Conservation (phyloP, 2,797 vertebrate species). For the Podarcis siculus region DNA sequence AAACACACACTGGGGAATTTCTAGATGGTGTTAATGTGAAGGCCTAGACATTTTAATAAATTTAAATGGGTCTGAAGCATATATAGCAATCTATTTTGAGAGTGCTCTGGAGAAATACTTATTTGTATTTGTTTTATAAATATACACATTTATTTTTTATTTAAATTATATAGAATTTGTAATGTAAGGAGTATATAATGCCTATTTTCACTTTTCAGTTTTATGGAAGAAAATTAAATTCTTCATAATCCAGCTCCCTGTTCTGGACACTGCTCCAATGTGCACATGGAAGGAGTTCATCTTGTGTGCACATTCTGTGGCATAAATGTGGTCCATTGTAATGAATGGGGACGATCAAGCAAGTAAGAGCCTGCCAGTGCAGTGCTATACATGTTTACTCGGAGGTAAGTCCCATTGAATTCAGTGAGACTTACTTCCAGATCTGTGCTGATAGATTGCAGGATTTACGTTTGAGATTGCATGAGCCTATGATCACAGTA, state of each 20-base stretch:
- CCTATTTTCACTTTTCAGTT: constrained; percentile 78
- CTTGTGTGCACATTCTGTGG: not conserved
- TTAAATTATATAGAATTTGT: constrained; percentile 79
- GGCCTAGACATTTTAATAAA: constrained; percentile 58
- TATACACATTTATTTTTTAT: constrained; percentile 84
- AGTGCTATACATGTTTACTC: not conserved
- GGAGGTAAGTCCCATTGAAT: not conserved
- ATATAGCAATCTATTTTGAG: constrained; percentile 74
- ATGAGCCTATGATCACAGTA: constrained; percentile 14
- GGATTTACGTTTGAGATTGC: not conserved
- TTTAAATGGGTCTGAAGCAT: constrained; percentile 75
- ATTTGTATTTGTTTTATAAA: constrained; percentile 84
- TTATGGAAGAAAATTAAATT: constrained; percentile 67
- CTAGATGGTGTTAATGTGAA: constrained; percentile 33
- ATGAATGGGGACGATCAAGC: constrained; percentile 4
- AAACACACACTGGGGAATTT: constrained; percentile 62
- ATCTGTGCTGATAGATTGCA: not conserved
- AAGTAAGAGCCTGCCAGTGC: not conserved
- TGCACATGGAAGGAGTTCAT: not conserved
- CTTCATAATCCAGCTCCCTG: not conserved
- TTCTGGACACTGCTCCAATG: not conserved
- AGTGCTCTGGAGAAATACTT: constrained; percentile 80
- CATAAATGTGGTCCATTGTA: not conserved
- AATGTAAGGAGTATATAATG: constrained; percentile 76
- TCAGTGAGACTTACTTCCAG: not conserved